Conservation (phyloP, 1,140 invertebrate species). For the Pararge aegeria region DNA sequence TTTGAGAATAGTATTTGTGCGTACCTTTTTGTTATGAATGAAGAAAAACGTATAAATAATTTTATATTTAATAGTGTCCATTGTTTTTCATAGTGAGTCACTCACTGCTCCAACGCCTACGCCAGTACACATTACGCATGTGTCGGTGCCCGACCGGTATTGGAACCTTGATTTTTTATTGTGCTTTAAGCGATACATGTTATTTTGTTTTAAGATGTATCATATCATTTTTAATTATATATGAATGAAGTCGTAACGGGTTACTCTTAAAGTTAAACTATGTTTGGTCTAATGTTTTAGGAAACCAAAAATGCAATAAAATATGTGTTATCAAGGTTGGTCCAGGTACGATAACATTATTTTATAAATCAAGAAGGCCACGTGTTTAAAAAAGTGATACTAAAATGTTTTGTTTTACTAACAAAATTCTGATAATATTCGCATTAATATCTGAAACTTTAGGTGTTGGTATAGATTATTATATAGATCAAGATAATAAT, state of each 20-base stretch:
- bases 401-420: constrained; percentile 1
- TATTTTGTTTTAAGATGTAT: not conserved
- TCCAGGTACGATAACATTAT: too few relatives aligned
- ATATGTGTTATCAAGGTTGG: too few relatives aligned
- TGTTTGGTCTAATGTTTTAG: too few relatives aligned
- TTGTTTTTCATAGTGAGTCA: constrained; percentile 19
- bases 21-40: not conserved
- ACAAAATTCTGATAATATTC: constrained; percentile 4
- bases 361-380: constrained; percentile 18
- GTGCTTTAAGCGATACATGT: not conserved
- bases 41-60: too few relatives aligned
- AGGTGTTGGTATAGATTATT: constrained; percentile 39
- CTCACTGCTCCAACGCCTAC: constrained; percentile 42
- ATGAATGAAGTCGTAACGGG: not conserved
- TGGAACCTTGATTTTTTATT: constrained; percentile 25
- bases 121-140: constrained; percentile 33
- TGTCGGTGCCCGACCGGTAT: constrained; percentile 30
- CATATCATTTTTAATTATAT: not conserved
- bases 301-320: too few relatives aligned
- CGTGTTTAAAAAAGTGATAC: not conserved
- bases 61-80: not conserved
- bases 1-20: too few relatives aligned
- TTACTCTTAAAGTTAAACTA: too few relatives aligned
- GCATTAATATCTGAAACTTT: constrained; percentile 18
- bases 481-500: constrained; percentile 21